phyloP scores from a whole-genome alignment of 2,113 vertebrate species.

The Okapia johnstoni region DNA sequence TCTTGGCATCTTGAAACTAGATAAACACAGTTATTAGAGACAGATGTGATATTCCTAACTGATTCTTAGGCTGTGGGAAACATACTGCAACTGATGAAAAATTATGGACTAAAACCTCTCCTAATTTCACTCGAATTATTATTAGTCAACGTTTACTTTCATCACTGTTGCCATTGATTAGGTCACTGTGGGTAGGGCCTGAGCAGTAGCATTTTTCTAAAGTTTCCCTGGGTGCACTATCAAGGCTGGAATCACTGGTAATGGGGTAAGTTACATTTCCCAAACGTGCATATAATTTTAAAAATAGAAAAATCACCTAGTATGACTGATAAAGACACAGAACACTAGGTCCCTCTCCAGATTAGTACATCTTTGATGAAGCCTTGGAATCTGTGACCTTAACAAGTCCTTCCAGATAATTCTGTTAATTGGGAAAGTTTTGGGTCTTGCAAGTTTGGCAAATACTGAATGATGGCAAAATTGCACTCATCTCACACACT shows the following conservation, averaged over 20 bases:
- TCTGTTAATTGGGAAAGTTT: constrained; percentile 31
- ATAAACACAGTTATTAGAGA: not conserved
- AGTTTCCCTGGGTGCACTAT: not conserved
- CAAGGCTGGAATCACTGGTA: not conserved
- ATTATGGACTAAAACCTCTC: not conserved
- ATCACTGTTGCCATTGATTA: not conserved
- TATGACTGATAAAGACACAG: not conserved
- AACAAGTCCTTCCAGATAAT: constrained; percentile 9
- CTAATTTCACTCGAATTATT: not conserved
- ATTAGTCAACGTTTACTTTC: not conserved
- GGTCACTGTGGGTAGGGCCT: not conserved
- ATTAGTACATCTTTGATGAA: not conserved
- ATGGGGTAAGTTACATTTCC: not conserved
- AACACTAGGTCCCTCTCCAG: not conserved
- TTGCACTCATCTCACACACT: not conserved
- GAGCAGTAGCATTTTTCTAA: not conserved
- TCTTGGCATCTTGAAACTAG: not conserved
- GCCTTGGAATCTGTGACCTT: not conserved
- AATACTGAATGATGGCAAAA: not conserved
- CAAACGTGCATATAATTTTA: not conserved
- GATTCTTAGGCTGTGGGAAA: not conserved
- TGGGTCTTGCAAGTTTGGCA: constrained; percentile 41
- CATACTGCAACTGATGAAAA: not conserved
- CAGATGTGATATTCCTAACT: not conserved
- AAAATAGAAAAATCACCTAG: not conserved